Evolutionary conservation across 2,888 invertebrate species (phyloP).

Genomic region (Stenurella melanura): DNA sequence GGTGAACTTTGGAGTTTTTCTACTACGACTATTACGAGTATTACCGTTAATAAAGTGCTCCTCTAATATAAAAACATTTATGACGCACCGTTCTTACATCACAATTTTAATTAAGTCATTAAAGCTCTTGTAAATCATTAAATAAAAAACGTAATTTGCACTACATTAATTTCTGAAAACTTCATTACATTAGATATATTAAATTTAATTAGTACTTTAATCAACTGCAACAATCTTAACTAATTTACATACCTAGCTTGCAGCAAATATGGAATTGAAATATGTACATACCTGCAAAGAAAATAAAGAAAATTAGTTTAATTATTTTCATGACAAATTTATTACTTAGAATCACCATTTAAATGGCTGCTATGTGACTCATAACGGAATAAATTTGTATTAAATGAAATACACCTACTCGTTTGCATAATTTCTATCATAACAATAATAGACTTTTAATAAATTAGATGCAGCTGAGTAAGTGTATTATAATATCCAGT

Average conservation of each 20-base stretch:
- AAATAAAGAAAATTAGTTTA: conserved; percentile 52
- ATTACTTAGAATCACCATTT: conserved; percentile 54
- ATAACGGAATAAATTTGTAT: conserved; percentile 49
- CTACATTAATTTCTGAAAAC: conserved; percentile 17
- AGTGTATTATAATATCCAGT: conserved; percentile 42
- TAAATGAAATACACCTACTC: conserved; percentile 53
- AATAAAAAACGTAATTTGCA: conserved; percentile 28
- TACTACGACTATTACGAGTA: conserved; percentile 16
- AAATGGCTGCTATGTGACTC: conserved; percentile 48
- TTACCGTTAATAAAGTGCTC: conserved; percentile 23
- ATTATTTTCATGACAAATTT: conserved; percentile 56
- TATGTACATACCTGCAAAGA: conserved; percentile 55
- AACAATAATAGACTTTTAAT: conserved; percentile 45
- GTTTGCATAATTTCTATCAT: conserved; percentile 48
- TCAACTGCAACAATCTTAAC: conserved; percentile 38
- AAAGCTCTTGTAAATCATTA: conserved; percentile 19
- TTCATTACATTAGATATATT: conserved; percentile 24
- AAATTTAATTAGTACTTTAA: conserved; percentile 33
- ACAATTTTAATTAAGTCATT: conserved; percentile 35
- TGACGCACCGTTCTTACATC: conserved; percentile 13
- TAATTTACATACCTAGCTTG: conserved; percentile 54
- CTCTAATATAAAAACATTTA: conserved; percentile 17
- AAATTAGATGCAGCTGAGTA: conserved; percentile 36
- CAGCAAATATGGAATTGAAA: conserved; percentile 40
- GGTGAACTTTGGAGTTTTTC: conserved; percentile 38